Conservation (phyloP, 1,140 invertebrate species). For the Micrasema longulum region DNA sequence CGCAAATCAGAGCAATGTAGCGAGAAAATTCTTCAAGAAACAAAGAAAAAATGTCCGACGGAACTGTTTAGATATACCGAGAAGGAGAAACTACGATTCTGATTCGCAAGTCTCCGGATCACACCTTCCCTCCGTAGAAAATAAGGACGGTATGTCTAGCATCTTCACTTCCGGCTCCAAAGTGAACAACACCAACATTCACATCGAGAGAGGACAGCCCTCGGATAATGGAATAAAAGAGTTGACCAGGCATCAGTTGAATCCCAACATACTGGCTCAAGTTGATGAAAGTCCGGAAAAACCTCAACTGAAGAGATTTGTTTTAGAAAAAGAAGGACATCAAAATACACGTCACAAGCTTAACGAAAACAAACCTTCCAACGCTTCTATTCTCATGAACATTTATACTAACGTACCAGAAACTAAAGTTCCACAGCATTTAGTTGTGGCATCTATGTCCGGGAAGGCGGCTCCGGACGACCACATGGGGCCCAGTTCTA, state of each 20-base stretch:
- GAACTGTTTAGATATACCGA: conserved; percentile 78
- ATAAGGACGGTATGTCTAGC: conserved; percentile 71
- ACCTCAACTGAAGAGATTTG: conserved; percentile 60
- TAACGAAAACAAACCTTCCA: conserved; percentile 52
- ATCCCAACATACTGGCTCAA: conserved; percentile 74
- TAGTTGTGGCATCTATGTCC: conserved; percentile 63
- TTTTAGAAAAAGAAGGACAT: conserved; percentile 58
- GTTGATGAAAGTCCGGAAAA: conserved; percentile 66
- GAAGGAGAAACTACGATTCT: conserved; percentile 74
- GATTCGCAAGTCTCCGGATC: conserved; percentile 69
- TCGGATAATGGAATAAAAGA: conserved; percentile 68
- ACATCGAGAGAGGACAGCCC: conserved; percentile 71
- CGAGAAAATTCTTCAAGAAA: conserved; percentile 91
- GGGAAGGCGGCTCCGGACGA: conserved; percentile 52
- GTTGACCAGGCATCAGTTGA: conserved; percentile 59
- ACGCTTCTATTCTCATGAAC: conserved; percentile 73
- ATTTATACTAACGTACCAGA: conserved; percentile 81
- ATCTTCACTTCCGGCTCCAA: conserved; percentile 78
- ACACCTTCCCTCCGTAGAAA: conserved; percentile 67
- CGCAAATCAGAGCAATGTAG: conserved; percentile 91
- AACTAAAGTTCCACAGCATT: conserved; percentile 74
- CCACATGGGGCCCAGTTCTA: conserved; percentile 60
- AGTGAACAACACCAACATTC: conserved; percentile 83
- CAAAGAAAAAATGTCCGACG: conserved; percentile 81
- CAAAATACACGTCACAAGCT: conserved; percentile 55